phyloP scores from a whole-genome alignment of 2,797 vertebrate genomes.

The Amblyopsis hoosieri region DNA sequence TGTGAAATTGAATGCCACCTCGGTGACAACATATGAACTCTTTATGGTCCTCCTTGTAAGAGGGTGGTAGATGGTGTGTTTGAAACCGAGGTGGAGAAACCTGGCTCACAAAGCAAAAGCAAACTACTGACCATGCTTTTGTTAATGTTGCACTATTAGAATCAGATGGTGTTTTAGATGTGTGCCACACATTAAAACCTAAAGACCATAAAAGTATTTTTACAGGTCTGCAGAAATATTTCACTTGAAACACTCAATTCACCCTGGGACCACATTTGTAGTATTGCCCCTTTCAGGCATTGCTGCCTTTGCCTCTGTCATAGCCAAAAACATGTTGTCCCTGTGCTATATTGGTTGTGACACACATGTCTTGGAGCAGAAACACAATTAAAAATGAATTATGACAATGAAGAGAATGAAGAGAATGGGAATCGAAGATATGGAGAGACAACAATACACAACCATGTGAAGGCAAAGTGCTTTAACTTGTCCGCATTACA shows the following conservation, averaged over 20 bases:
- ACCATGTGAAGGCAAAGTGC: slow-evolving; percentile 58
- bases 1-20: too few species aligned
- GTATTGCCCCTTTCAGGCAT: slow-evolving; percentile 53
- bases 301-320: slow-evolving; percentile 63
- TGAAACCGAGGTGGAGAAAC: too few species aligned
- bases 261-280: slow-evolving; percentile 6
- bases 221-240: too few species aligned
- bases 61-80: too few species aligned
- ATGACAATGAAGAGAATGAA: slow-evolving; percentile 58
- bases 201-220: too few species aligned
- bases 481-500: slow-evolving; percentile 52
- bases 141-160: too few species aligned
- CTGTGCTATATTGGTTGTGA: slow-evolving; percentile 68
- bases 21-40: too few species aligned
- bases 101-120: too few species aligned
- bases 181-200: too few species aligned
- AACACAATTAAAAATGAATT: slow-evolving; percentile 75
- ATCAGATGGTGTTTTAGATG: too few species aligned
- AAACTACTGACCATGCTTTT: too few species aligned
- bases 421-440: slow-evolving; percentile 43
- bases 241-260: slow-evolving; percentile 7
- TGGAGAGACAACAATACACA: slow-evolving; percentile 54
- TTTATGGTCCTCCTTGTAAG: too few species aligned
- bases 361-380: slow-evolving; percentile 65
- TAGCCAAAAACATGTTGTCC: slow-evolving; percentile 70